Conservation (phyloP, 1,140 invertebrate genomes). For the Saccostrea echinata region DNA sequence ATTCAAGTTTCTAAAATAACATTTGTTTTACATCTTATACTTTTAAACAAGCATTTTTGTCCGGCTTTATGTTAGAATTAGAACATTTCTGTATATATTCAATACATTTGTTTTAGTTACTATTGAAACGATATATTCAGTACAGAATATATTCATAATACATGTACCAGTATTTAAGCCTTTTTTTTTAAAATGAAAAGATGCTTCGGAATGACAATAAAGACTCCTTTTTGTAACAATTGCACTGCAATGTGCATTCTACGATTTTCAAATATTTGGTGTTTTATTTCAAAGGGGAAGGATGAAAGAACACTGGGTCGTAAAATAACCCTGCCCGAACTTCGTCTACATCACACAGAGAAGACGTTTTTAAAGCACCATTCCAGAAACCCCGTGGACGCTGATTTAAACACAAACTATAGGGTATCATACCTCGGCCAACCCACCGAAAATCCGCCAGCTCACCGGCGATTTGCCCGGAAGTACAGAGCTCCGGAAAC, state of each 20-base stretch:
- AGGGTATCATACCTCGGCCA: conserved; percentile 61
- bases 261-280: too few species aligned
- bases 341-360: conserved; percentile 66
- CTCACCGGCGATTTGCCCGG: conserved; percentile 64
- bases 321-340: conserved; percentile 55
- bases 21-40: conserved; percentile 1
- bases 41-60: too few species aligned
- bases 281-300: conserved; percentile 58
- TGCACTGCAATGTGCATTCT: too few species aligned
- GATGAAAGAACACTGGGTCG: conserved; percentile 63
- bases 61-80: too few species aligned
- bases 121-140: too few species aligned
- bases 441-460: conserved; percentile 58
- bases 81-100: too few species aligned
- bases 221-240: too few species aligned
- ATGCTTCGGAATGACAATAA: too few species aligned
- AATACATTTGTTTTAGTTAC: too few species aligned
- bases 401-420: conserved; percentile 66
- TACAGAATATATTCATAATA: too few species aligned
- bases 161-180: too few species aligned
- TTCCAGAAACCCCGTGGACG: conserved; percentile 51
- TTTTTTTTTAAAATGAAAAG: too few species aligned
- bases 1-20: background rate
- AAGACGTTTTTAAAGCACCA: conserved; percentile 66
- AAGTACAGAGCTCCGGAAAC: conserved; percentile 44